Evolutionary conservation across 2,797 vertebrate genomes (phyloP).

Genomic region (Neosalanx taihuensis): DNA sequence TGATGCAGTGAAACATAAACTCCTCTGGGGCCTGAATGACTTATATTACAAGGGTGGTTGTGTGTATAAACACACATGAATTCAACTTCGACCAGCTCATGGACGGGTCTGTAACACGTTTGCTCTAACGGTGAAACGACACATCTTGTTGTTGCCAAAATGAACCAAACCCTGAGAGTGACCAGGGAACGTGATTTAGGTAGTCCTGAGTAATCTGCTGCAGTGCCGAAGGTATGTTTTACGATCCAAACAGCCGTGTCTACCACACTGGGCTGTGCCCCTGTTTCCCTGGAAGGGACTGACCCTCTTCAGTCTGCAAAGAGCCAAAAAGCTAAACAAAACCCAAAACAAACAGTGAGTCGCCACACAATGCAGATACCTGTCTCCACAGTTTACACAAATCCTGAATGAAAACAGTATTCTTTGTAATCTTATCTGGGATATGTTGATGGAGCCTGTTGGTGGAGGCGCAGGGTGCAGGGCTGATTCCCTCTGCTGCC

Average conservation of each 20-base stretch:
- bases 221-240: constrained; percentile 12
- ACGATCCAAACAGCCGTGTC: constrained; percentile 24
- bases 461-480: constrained; percentile 18
- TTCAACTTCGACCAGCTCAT: neutral
- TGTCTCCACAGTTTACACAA: constrained; percentile 77
- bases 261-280: constrained; percentile 26
- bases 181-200: neutral
- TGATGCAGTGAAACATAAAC: neutral
- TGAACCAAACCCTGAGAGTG: neutral
- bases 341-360: constrained; percentile 13
- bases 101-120: neutral
- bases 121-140: neutral
- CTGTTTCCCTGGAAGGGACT: constrained; percentile 54
- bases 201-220: constrained; percentile 1
- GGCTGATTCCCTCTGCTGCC: constrained; percentile 60
- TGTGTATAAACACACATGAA: neutral
- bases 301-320: constrained; percentile 52
- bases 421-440: constrained; percentile 78
- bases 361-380: constrained; percentile 47
- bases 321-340: constrained; percentile 51
- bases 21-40: neutral
- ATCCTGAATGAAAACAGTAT: constrained; percentile 75
- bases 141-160: neutral
- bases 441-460: constrained; percentile 71
- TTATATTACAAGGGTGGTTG: neutral